Evolutionary conservation across 2,797 vertebrate species (phyloP).

Genomic region (Glossophaga mutica): DNA sequence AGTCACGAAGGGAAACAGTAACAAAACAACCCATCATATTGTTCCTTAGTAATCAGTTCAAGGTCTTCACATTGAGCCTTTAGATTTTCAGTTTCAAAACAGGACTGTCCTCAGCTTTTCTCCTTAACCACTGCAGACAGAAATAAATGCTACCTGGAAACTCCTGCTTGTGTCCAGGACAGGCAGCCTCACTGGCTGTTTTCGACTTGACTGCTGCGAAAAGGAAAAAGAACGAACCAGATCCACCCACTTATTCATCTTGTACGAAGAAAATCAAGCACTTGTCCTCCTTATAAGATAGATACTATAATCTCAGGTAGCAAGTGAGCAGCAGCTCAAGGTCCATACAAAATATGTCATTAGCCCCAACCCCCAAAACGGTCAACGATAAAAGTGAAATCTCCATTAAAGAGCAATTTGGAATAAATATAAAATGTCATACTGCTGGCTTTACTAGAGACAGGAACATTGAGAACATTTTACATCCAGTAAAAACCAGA

Average conservation of each 20-base stretch:
- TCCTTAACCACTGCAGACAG: not conserved
- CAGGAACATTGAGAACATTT: not conserved
- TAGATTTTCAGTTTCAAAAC: not conserved
- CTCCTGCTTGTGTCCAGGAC: rapidly evolving
- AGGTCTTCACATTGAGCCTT: not conserved
- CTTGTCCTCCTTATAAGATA: not conserved
- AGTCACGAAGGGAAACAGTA: not conserved
- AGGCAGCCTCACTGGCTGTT: not conserved
- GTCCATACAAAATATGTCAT: not conserved
- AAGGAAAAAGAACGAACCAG: not conserved
- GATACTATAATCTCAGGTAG: not conserved
- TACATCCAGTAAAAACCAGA: not conserved
- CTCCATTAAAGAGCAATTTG: not conserved
- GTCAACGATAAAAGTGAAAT: not conserved
- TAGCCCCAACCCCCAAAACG: not conserved
- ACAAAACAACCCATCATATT: not conserved
- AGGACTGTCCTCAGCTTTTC: not conserved
- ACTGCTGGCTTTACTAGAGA: not conserved
- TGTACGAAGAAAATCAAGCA: not conserved
- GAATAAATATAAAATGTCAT: not conserved
- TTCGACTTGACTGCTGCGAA: not conserved
- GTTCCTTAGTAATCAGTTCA: not conserved
- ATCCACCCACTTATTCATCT: not conserved
- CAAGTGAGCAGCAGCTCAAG: not conserved
- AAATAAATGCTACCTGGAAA: not conserved